These are phyloP conservation scores for Hydroisotoma schaefferi DNA, from an alignment of 2,888 invertebrate species.

Conservation along the genomic window DNA sequence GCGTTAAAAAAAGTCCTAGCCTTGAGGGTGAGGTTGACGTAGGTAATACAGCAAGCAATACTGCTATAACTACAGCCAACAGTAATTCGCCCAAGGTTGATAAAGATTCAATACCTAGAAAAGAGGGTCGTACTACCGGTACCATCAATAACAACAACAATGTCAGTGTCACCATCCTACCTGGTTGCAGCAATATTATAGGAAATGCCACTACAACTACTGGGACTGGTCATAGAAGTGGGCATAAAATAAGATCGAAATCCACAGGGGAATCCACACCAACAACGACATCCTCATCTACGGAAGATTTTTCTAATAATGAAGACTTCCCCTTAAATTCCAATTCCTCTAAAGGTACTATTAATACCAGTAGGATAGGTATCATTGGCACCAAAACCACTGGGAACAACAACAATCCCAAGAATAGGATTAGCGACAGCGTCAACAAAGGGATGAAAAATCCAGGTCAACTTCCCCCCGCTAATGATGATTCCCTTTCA, in stretches of 20 bases:
- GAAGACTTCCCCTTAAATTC: neutral
- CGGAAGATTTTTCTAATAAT: neutral
- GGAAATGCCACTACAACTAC: neutral
- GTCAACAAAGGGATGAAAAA: neutral
- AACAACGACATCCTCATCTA: too few relatives aligned
- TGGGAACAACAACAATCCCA: neutral
- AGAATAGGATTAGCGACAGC: neutral
- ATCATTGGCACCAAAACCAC: neutral
- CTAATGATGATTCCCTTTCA: neutral
- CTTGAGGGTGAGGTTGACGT: neutral
- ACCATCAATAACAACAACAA: neutral
- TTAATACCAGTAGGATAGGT: neutral
- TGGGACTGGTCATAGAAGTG: neutral
- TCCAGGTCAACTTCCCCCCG: constrained; percentile 3
- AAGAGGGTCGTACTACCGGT: neutral
- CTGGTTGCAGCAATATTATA: neutral
- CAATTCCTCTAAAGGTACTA: neutral
- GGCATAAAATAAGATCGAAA: neutral
- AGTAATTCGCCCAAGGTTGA: neutral
- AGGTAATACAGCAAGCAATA: neutral
- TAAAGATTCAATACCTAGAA: neutral
- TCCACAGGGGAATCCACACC: neutral
- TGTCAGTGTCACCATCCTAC: neutral
- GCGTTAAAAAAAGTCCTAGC: neutral
- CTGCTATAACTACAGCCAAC: neutral